Evolutionary conservation across 2,797 vertebrate species (phyloP).

Genomic region (Distichodus sexfasciatus): DNA sequence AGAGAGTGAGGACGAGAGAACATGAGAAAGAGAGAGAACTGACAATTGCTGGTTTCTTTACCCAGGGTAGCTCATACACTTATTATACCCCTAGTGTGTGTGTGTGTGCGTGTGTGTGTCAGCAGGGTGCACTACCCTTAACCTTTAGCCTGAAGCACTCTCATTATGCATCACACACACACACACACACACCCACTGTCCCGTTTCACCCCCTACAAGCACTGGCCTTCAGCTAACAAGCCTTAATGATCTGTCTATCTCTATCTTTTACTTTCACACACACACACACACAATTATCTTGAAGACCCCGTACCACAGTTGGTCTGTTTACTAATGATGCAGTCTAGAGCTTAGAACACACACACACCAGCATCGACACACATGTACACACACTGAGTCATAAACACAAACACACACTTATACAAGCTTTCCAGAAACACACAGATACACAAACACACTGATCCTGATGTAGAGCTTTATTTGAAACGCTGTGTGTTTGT

Average conservation of each 20-base stretch:
- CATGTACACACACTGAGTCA: no score
- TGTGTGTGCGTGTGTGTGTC: neutral
- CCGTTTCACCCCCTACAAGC: slow-evolving; percentile 2
- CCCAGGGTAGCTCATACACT: slow-evolving; percentile 1
- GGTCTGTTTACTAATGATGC: neutral
- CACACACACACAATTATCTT: neutral
- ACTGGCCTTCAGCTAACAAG: slow-evolving; percentile 23
- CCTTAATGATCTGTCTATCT: slow-evolving; percentile 9
- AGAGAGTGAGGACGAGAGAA: neutral
- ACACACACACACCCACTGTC: slow-evolving; percentile 8
- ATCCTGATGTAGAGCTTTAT: slow-evolving; percentile 3
- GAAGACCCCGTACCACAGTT: neutral
- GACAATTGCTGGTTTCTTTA: slow-evolving; percentile 8
- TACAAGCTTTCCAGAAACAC: neutral
- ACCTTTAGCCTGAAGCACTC: slow-evolving; percentile 23
- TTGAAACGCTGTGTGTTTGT: neutral
- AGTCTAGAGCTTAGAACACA: neutral
- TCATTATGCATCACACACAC: slow-evolving; percentile 29
- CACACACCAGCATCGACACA: neutral
- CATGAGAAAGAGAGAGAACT: neutral
- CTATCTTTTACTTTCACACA: neutral
- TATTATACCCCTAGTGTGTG: neutral
- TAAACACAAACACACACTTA: neutral
- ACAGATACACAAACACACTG: neutral
- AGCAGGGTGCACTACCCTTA: slow-evolving; percentile 18